Evolutionary conservation across 2,888 invertebrate species (phyloP).

Genomic region (Lottia gigantea): DNA sequence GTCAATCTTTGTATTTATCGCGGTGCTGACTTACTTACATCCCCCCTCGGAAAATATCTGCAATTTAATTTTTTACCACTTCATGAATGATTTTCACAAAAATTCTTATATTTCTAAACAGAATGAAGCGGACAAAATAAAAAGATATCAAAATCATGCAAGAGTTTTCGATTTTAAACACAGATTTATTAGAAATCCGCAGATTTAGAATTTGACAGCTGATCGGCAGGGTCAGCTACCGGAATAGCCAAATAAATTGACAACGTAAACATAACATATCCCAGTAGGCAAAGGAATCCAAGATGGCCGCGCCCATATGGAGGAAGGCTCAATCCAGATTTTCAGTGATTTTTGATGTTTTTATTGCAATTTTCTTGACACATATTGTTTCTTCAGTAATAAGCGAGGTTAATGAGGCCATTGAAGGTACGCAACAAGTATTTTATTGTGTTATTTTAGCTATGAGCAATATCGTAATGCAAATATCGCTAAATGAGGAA

Average conservation of each 20-base stretch:
- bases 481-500: no score
- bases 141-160: no score
- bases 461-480: no score
- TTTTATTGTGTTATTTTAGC: no score
- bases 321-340: neutral
- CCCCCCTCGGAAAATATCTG: constrained; percentile 13
- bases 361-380: constrained; percentile 22
- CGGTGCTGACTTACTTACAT: constrained; percentile 24
- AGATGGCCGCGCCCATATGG: constrained; percentile 46
- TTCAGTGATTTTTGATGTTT: constrained; percentile 20
- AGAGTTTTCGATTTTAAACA: no score
- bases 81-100: no score
- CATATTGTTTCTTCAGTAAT: constrained; percentile 23
- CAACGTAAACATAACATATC: constrained; percentile 37
- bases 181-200: no score
- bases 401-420: constrained; percentile 24
- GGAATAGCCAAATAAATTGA: constrained; percentile 9
- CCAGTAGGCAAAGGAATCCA: constrained; percentile 38
- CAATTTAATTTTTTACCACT: neutral
- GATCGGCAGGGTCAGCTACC: constrained; percentile 6
- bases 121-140: no score
- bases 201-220: neutral
- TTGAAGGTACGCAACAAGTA: constrained; percentile 15
- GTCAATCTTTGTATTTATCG: constrained; percentile 23
- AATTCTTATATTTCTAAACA: no score